Percentiles rank a stretch among this genome's conserved stretches.
phyloP scores from a whole-genome alignment of 2,797 vertebrate species.

The Mustela erminea region DNA sequence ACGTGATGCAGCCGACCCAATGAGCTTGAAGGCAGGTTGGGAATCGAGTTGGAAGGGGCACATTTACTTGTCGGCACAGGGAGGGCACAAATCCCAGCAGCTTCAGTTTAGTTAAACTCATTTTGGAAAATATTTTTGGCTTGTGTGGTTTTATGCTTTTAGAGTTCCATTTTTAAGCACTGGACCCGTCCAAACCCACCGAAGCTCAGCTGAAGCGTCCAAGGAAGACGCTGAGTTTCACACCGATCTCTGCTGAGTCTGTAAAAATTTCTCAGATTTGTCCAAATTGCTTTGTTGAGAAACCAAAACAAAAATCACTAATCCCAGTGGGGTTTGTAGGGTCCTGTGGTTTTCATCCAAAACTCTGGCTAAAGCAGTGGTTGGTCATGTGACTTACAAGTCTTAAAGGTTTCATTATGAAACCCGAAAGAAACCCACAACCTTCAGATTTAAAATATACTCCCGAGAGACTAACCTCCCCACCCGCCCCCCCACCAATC shows the following conservation, averaged over 20 bases:
- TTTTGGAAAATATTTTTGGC: conserved; percentile 83
- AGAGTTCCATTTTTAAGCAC: conserved; percentile 82
- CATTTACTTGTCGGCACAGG: conserved; percentile 60
- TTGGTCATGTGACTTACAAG: conserved; percentile 77
- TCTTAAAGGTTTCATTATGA: conserved; percentile 81
- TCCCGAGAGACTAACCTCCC: conserved; percentile 67
- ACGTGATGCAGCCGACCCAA: background rate
- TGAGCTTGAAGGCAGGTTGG: background rate
- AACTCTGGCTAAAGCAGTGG: conserved; percentile 65
- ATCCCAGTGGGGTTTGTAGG: conserved; percentile 71
- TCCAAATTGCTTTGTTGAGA: conserved; percentile 79
- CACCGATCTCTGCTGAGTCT: conserved; percentile 81
- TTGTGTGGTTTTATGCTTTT: conserved; percentile 80
- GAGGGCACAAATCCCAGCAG: conserved; percentile 69
- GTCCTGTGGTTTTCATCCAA: conserved; percentile 75
- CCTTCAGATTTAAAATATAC: conserved; percentile 81
- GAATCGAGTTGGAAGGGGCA: background rate
- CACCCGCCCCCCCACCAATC: background rate
- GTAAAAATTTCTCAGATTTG: conserved; percentile 80
- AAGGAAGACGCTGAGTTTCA: conserved; percentile 77
- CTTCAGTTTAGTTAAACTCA: conserved; percentile 70
- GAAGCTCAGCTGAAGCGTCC: conserved; percentile 65
- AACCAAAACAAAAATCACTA: conserved; percentile 80
- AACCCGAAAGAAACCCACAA: conserved; percentile 79
- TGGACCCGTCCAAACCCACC: conserved; percentile 79